Evolutionary conservation across 2,797 vertebrate genomes (phyloP).

Genomic region (Myotis daubentonii): DNA sequence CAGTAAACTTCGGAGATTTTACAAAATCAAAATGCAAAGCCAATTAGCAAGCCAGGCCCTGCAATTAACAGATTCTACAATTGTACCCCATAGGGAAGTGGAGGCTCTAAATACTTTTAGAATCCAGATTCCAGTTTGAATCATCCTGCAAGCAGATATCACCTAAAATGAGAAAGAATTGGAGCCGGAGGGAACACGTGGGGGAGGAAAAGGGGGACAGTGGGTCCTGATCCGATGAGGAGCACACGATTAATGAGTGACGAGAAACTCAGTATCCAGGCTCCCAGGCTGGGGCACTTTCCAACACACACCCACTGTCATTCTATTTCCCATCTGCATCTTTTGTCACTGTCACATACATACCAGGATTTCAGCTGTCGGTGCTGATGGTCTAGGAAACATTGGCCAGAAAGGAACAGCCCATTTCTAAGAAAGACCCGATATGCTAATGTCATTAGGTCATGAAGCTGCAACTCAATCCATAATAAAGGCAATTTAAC

Average conservation of each 20-base stretch:
- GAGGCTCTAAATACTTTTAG: background rate
- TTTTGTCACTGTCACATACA: background rate
- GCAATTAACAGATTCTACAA: constrained; percentile 48
- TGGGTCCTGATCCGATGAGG: background rate
- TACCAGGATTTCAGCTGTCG: background rate
- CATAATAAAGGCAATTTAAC: background rate
- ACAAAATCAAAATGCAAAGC: constrained; percentile 55
- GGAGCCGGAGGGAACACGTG: background rate
- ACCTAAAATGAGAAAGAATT: constrained; percentile 1
- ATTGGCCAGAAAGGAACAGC: background rate
- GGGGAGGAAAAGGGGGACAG: background rate
- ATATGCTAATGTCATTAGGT: background rate
- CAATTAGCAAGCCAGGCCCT: constrained; percentile 30
- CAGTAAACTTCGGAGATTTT: background rate
- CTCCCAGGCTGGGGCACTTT: background rate
- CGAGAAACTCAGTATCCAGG: background rate
- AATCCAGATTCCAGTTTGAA: constrained; percentile 20
- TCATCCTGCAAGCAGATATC: background rate
- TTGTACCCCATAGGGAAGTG: background rate
- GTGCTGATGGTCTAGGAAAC: background rate
- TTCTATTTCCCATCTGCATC: constrained; percentile 26
- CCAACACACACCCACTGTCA: constrained; percentile 10
- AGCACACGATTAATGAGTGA: background rate
- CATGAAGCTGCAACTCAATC: background rate
- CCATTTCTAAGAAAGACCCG: constrained; percentile 43